Conservation (phyloP, 2,113 vertebrate species). For the Scatophagus argus region DNA sequence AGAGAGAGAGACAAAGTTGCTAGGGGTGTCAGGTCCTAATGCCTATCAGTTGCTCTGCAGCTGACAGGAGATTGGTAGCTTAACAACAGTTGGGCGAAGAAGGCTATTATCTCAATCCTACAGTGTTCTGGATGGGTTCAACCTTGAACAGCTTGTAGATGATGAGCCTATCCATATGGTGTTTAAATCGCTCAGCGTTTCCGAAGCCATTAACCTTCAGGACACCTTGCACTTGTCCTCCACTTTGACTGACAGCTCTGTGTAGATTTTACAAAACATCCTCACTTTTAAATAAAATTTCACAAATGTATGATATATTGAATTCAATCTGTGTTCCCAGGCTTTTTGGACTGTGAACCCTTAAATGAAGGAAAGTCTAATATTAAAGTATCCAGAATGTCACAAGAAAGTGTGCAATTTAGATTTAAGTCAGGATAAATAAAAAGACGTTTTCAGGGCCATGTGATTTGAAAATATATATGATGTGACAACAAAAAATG, state of each 20-base stretch:
- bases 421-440: neutral
- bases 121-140: constrained; percentile 81
- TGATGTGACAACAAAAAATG: no score
- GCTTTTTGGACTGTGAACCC: neutral
- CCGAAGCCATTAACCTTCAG: constrained; percentile 84
- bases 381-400: neutral
- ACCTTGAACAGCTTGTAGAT: constrained; percentile 84
- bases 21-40: constrained; percentile 59
- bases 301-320: neutral
- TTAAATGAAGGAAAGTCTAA: neutral
- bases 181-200: constrained; percentile 81
- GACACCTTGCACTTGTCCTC: constrained; percentile 78
- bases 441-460: neutral
- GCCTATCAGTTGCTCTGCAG: constrained; percentile 68
- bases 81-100: constrained; percentile 80
- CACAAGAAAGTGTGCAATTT: no score
- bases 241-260: constrained; percentile 78
- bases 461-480: no score
- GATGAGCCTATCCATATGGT: constrained; percentile 84
- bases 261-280: constrained; percentile 44
- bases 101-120: constrained; percentile 82
- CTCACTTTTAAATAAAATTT: constrained; percentile 21
- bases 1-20: constrained; percentile 52
- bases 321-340: neutral
- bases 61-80: constrained; percentile 76